Base-by-base conservation (phyloP, 2,888 invertebrate species). In the Aphidius colemani region DNA sequence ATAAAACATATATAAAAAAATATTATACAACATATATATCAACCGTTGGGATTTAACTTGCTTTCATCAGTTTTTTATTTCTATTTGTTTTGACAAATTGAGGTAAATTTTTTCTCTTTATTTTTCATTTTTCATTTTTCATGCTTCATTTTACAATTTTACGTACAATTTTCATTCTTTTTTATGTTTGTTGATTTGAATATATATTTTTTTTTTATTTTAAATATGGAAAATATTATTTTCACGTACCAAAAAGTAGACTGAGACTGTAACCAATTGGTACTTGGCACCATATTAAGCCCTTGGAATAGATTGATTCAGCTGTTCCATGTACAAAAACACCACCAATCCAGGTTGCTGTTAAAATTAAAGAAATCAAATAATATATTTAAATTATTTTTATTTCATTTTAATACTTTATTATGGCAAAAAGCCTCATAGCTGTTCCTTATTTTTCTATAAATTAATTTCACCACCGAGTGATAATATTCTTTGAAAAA, bases 241-340 rank as follows among this genome's bases (percentile, higher is more conserved):
- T n/a, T 55, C 10, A 73, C 85, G 81, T 82, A 89, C 89, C 89
- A 70, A 89, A 83, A 58, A 90, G 83, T 53, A 91, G 84, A 66
- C 89, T 89, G 56, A 89, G 82, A 13, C 89, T 88, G 82, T 90
- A 90, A 50, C 90, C 90, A 75, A 91, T 84, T 11, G 90, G 90
- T 41, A 90, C 89, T 81, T 89, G 89, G 79, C 89, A 89, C 87
- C 89, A 89, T 10, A 88, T 82, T 66, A 90, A 77, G 45, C 88
- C 89, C 63, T 81, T 84, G 59, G 85, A 85, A 76, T 85, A 90
- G 69, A 90, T 86, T 53, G 85, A 86, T 76, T 90, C 90, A 9
- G 90, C 88, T 59, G 90, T 89, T 51, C 90, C 90, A 78, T 90
- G 90, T 71, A 91, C 88, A 79, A 89, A 90, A 13, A 88, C 89